phyloP scores from a whole-genome alignment of 1,140 invertebrate species.

The Drosophila orena region DNA sequence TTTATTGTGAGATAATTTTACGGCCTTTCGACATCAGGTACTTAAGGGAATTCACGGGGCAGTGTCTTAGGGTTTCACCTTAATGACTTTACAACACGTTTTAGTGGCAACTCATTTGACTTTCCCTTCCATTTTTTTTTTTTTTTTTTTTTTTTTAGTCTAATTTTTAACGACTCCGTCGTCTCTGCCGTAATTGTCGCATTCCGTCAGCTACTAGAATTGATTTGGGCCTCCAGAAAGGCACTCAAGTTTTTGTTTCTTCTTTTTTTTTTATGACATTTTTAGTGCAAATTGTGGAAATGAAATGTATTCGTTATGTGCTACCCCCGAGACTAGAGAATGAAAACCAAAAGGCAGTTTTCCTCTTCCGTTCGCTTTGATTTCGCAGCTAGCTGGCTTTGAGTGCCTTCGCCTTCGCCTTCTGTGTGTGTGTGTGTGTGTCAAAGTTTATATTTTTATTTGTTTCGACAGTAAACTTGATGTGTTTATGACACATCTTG shows the following conservation, averaged over 20 bases:
- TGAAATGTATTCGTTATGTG: constrained; percentile 74
- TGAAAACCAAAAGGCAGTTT: constrained; percentile 42
- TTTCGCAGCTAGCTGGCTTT: constrained; percentile 62
- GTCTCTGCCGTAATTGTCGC: constrained; percentile 70
- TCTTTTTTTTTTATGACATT: constrained; percentile 69
- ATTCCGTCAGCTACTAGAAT: constrained; percentile 76
- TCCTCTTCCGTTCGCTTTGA: constrained; percentile 58
- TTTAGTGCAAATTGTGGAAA: constrained; percentile 81
- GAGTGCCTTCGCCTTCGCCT: constrained; percentile 11
- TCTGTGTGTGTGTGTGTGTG: constrained; percentile 33
- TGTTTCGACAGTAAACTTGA: constrained; percentile 82
- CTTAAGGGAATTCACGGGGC: constrained; percentile 50
- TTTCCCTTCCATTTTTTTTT: constrained; percentile 3
- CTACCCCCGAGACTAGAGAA: constrained; percentile 39
- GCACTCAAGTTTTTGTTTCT: constrained; percentile 34
- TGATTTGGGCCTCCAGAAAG: constrained; percentile 54
- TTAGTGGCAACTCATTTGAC: constrained; percentile 30
- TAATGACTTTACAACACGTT: constrained; percentile 57
- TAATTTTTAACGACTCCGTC: constrained; percentile 49
- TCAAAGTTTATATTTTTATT: constrained; percentile 84
- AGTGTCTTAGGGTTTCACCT: constrained; percentile 38
- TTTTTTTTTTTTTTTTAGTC: not conserved
- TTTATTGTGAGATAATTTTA: constrained; percentile 76
- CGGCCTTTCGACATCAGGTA: constrained; percentile 54
- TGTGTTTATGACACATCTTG: constrained; percentile 82